These are phyloP conservation scores for Trichomycterus rosablanca DNA, from an alignment of 2,113 vertebrate genomes.

Conservation along the genomic window DNA sequence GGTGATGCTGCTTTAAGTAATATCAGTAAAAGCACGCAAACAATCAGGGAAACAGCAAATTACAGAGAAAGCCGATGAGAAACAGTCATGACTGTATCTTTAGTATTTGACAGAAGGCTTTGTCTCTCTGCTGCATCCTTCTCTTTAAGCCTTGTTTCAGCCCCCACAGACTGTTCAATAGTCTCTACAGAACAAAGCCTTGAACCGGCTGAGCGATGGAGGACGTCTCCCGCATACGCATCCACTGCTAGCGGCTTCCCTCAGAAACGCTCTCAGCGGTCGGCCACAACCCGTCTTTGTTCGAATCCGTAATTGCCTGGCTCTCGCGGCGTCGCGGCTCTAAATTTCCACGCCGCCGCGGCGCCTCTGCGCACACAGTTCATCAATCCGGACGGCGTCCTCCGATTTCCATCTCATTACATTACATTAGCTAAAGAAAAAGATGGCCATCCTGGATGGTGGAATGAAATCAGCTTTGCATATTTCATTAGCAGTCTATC, in stretches of 20 bases:
- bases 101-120: constrained; percentile 23
- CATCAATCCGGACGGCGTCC: constrained; percentile 15
- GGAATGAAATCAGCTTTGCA: constrained; percentile 24
- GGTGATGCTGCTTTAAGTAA: too few relatives aligned
- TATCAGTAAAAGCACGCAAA: too few relatives aligned
- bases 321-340: constrained; percentile 7
- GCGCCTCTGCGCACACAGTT: constrained; percentile 8
- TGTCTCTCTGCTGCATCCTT: constrained; percentile 4
- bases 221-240: constrained; percentile 12
- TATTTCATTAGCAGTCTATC: constrained; percentile 27
- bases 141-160: constrained; percentile 16
- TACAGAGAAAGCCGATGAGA: too few relatives aligned
- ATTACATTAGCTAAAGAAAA: constrained; percentile 32
- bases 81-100: neutral
- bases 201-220: constrained; percentile 21
- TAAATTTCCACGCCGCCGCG: constrained; percentile 18
- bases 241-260: constrained; percentile 6
- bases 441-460: constrained; percentile 7
- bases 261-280: neutral
- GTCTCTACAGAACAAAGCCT: constrained; percentile 26
- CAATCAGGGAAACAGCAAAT: too few relatives aligned
- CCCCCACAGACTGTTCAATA: constrained; percentile 34
- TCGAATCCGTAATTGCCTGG: constrained; percentile 23
- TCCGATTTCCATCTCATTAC: constrained; percentile 36
- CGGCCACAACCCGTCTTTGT: constrained; percentile 18